phyloP scores from a whole-genome alignment of 2,797 vertebrate species.

The Eulemur mongoz region DNA sequence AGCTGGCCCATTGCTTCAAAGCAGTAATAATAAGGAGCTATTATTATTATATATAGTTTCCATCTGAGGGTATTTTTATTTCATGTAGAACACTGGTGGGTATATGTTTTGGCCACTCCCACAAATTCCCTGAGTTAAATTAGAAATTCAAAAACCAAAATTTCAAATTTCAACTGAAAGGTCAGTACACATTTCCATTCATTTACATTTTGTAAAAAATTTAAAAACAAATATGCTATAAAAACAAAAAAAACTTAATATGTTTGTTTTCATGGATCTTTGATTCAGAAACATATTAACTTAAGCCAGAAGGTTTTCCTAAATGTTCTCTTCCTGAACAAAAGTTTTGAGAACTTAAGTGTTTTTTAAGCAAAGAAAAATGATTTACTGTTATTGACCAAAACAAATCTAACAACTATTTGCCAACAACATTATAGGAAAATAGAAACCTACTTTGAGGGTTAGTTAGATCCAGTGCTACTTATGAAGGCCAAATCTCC shows the following conservation, averaged over 20 bases:
- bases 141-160: not conserved
- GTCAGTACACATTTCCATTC: not conserved
- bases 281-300: not conserved
- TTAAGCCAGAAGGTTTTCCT: not conserved
- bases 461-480: not conserved
- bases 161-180: not conserved
- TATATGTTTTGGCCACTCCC: not conserved
- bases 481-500: not conserved
- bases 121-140: not conserved
- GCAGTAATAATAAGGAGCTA: not conserved
- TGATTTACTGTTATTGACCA: not conserved
- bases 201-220: not conserved
- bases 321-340: not conserved
- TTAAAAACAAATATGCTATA: not conserved
- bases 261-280: constrained; percentile 18
- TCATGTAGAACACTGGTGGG: not conserved
- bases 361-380: not conserved
- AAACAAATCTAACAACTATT: not conserved
- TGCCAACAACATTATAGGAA: not conserved
- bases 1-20: not conserved
- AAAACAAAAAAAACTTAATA: not conserved
- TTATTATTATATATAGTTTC: not conserved
- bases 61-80: not conserved
- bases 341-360: not conserved
- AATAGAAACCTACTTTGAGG: not conserved